Evolutionary conservation across 2,113 vertebrate genomes (phyloP).

Genomic region (Genyomyrus donnyi): DNA sequence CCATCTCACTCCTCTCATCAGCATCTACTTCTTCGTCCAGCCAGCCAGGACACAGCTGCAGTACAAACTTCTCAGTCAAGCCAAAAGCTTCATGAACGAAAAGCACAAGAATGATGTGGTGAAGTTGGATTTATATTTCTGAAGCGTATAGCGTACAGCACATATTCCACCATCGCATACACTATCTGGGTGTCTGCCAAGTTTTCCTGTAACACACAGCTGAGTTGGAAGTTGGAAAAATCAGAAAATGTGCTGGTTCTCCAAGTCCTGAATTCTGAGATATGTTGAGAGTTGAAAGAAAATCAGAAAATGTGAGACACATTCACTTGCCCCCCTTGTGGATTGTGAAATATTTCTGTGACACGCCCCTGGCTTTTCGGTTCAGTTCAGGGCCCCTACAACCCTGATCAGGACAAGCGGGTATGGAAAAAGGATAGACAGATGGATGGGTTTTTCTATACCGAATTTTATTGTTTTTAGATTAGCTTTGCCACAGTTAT

Average conservation of each 20-base stretch:
- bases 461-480: not conserved
- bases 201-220: not conserved
- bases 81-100: not conserved
- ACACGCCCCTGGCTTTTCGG: not conserved
- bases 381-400: not conserved
- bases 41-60: not conserved
- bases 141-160: not conserved
- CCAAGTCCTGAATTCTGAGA: not conserved
- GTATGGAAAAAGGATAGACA: not conserved
- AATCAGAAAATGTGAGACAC: not conserved
- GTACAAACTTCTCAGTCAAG: not conserved
- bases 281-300: not conserved
- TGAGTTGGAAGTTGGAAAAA: not conserved
- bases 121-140: not conserved
- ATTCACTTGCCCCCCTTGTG: no score
- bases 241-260: not conserved
- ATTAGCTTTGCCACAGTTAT: not conserved
- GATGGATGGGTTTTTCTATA: not conserved
- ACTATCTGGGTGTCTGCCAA: not conserved
- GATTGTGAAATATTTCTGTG: not conserved
- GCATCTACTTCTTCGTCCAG: not conserved
- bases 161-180: not conserved
- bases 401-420: not conserved
- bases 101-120: not conserved
- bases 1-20: constrained; percentile 28